phyloP scores from a whole-genome alignment of 2,797 vertebrate genomes.

The Artibeus lituratus region DNA sequence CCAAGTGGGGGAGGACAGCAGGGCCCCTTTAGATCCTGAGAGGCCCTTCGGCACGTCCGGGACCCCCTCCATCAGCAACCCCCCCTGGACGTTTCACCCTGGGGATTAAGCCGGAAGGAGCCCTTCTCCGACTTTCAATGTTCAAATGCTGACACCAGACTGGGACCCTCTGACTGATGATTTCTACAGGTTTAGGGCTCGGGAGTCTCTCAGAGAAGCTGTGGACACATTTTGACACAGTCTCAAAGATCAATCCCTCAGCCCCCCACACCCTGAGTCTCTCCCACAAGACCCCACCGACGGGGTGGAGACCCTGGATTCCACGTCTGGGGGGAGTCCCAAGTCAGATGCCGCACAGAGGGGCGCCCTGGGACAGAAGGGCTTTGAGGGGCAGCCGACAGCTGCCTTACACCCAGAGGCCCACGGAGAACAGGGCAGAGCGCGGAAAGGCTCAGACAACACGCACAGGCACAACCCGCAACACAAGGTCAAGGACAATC shows the following conservation, averaged over 20 bases:
- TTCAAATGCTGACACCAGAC: not conserved
- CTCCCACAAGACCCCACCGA: not conserved
- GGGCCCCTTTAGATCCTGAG: not conserved
- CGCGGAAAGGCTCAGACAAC: not conserved
- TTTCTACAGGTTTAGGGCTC: not conserved
- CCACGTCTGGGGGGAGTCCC: not conserved
- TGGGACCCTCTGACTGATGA: not conserved
- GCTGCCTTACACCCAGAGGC: not conserved
- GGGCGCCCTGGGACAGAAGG: not conserved
- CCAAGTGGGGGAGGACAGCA: too few species aligned
- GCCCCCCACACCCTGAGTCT: not conserved
- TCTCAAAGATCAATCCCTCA: not conserved
- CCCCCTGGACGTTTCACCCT: not conserved
- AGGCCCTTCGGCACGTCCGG: fast-evolving
- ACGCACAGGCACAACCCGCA: not conserved
- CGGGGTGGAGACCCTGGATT: not conserved
- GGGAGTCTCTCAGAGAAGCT: not conserved
- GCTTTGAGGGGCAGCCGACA: not conserved
- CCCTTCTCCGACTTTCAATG: not conserved
- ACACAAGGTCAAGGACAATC: not conserved
- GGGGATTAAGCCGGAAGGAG: not conserved
- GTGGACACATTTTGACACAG: not conserved
- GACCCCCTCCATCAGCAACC: not conserved
- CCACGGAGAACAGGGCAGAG: not conserved
- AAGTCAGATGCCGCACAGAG: not conserved